Base-by-base conservation (phyloP, 2,888 invertebrate species). In the Andrena praecox region DNA sequence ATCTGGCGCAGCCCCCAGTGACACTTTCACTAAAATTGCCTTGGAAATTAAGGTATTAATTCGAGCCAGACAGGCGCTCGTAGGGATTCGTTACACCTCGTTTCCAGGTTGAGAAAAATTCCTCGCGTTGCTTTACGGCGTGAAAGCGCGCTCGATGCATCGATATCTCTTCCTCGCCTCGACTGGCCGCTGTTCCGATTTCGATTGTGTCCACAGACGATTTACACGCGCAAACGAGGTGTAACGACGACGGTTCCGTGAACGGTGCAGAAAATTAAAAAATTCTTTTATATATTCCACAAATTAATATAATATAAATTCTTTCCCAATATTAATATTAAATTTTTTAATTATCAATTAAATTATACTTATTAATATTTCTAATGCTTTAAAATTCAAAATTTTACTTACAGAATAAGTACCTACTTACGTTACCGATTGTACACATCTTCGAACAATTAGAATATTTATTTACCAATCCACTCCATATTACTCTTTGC, bases 121-220 rank as follows among this genome's bases (percentile, higher is more conserved):
- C 31, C 50, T 24, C 27, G 42, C 56, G 68, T 72, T 66, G 33
- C 16, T 78, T 70, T 54, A 56, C 33, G 27, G n/a, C 50, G 82
- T 62, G 80, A 82, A 82, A 80, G 80, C 60, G 42, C 29, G 33
- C 64, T 67, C 35, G 54, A 42, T 35, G 62, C 50, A 60, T 56
- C 69, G 62, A 50, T 77, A 50, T 68, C 33, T 35, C 59, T 62
- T 29, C 20, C 27, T 52, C 20, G 42, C 16, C 50, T 67, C 52
- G 33, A 8, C 27, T 63, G 16, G 54, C 2, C 50, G 31, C 29
- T 48, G 66, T 70, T 68, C 56, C 62, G 62, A 76, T 78, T 82
- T 74, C 80, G 50, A 77, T 80, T 71, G 67, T 54, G 48, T 8
- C 24, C 10, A 10, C 27, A 35, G 3, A 56, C 35, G 29, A 69